Evolutionary conservation across 2,797 vertebrate species (phyloP).

Genomic region (Tarsius wallacei): DNA sequence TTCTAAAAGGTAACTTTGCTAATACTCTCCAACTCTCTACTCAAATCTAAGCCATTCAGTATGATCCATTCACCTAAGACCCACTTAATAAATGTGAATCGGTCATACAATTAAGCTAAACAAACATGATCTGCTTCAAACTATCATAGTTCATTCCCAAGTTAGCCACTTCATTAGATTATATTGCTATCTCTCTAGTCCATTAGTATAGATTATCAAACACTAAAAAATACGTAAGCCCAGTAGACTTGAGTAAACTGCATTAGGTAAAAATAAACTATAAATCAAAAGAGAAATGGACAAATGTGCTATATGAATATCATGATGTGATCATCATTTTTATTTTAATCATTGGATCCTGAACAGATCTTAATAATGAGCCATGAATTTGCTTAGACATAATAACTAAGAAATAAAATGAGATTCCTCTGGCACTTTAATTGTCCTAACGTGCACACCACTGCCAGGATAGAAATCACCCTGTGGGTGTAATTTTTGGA

Average conservation of each 20-base stretch:
- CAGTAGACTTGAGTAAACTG: conserved; percentile 52
- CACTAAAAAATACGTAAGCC: neutral
- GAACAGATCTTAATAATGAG: conserved; percentile 74
- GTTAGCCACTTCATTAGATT: conserved; percentile 67
- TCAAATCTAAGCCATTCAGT: conserved; percentile 33
- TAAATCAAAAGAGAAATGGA: conserved; percentile 74
- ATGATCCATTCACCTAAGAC: neutral
- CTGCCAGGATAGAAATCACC: conserved; percentile 62
- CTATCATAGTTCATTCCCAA: conserved; percentile 38
- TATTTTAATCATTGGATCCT: conserved; percentile 78
- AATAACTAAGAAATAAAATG: conserved; percentile 78
- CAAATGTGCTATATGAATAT: conserved; percentile 65
- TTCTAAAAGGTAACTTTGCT: conserved; percentile 21
- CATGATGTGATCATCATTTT: conserved; percentile 78
- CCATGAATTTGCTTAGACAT: conserved; percentile 80
- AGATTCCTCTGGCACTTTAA: conserved; percentile 74
- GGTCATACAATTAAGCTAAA: conserved; percentile 63
- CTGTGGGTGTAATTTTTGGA: conserved; percentile 51
- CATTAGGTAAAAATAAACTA: conserved; percentile 72
- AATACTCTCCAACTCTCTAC: neutral
- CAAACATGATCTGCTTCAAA: conserved; percentile 50
- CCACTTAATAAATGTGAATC: conserved; percentile 22
- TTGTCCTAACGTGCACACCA: conserved; percentile 68
- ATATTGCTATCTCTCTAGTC: conserved; percentile 6
- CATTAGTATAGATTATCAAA: conserved; percentile 74